Percentiles rank a stretch among this genome's conserved stretches.
These are phyloP conservation scores for Hippocampus kuda DNA, from an alignment of 2,797 vertebrate species.

Conservation along the genomic window DNA sequence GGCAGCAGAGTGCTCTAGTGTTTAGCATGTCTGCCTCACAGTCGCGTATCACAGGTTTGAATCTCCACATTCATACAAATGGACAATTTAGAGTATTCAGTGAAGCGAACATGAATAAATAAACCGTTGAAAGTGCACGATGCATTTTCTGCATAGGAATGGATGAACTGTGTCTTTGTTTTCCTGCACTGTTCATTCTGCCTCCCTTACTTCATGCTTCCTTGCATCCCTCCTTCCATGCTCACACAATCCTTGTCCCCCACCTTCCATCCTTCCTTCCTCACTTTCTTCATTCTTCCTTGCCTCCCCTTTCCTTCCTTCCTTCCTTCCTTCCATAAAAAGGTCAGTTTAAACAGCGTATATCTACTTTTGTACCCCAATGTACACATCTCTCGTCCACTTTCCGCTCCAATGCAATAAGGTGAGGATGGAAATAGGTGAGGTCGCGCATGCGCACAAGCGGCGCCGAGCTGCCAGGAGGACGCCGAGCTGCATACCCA, in stretches of 20 bases:
- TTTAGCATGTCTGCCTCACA: not conserved
- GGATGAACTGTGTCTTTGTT: too few species aligned
- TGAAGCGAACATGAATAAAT: not conserved
- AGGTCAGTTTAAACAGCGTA: not conserved
- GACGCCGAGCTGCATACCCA: constrained; percentile 68
- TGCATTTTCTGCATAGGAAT: too few species aligned
- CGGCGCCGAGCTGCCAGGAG: constrained; percentile 51
- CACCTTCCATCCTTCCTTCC: not conserved
- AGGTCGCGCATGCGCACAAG: constrained; percentile 67
- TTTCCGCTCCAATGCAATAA: constrained; percentile 25
- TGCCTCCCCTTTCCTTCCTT: not conserved
- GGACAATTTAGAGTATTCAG: not conserved
- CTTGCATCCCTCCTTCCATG: not conserved
- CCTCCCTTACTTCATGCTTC: not conserved
- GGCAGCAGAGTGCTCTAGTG: not conserved
- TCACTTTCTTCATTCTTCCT: not conserved
- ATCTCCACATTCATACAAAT: not conserved
- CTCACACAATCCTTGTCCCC: not conserved
- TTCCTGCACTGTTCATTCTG: not conserved
- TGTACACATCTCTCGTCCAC: not conserved
- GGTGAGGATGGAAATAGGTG: constrained; percentile 56
- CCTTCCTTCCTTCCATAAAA: not conserved
- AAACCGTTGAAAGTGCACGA: not conserved
- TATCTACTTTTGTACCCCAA: not conserved
- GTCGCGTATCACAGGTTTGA: not conserved